A percentile compares a stretch with the other conserved stretches of the same genome.
Evolutionary conservation across 2,888 invertebrate genomes (phyloP).

Genomic region (Lithophane leautieri): DNA sequence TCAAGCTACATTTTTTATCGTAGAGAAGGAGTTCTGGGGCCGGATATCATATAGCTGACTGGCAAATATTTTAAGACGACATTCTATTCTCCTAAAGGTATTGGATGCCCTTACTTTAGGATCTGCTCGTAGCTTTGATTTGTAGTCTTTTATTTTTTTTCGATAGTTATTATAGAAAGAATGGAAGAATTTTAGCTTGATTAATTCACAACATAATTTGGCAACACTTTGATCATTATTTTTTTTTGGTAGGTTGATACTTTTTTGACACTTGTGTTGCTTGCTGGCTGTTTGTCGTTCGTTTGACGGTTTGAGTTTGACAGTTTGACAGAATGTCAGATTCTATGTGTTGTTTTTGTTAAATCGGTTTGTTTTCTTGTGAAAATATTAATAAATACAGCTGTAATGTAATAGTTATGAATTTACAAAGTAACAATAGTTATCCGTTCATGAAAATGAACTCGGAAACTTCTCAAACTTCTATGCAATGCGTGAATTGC

Average conservation of each 20-base stretch:
- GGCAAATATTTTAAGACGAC: neutral
- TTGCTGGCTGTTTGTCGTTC: neutral
- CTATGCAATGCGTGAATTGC: conserved; percentile 31
- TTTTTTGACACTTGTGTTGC: neutral
- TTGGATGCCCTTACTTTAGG: neutral
- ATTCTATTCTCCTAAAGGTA: too few relatives aligned
- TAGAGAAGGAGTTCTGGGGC: neutral
- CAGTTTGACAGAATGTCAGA: neutral
- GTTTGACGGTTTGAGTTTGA: neutral
- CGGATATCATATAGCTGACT: too few relatives aligned
- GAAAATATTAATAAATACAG: neutral
- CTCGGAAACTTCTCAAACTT: neutral
- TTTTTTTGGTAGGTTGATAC: neutral
- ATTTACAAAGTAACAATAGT: neutral
- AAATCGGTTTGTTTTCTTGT: neutral
- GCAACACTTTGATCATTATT: conserved; percentile 5
- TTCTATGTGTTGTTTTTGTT: conserved; percentile 5
- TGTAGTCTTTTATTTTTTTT: neutral
- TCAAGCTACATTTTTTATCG: neutral
- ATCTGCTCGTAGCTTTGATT: neutral
- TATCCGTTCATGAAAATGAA: conserved; percentile 16
- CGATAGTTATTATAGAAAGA: neutral
- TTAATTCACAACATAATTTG: neutral
- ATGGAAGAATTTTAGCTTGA: neutral
- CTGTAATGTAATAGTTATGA: neutral